Conservation (phyloP, 2,113 vertebrate species). For the Noturus placidus region DNA sequence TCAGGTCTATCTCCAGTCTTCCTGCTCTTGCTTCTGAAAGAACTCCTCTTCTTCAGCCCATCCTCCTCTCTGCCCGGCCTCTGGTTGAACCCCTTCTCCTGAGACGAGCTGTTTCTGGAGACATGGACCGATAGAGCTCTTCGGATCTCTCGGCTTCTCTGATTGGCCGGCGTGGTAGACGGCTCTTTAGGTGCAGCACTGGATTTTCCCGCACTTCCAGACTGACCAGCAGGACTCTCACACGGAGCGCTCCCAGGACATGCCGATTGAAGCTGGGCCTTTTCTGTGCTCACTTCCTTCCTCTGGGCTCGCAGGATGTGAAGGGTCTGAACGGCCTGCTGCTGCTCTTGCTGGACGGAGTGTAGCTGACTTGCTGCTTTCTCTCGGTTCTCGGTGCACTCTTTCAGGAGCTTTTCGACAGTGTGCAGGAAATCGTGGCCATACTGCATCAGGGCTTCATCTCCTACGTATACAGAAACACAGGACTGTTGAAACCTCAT, state of each 20-base stretch:
- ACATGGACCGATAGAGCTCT: constrained; percentile 46
- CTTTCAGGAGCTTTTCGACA: constrained; percentile 58
- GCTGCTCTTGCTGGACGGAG: constrained; percentile 52
- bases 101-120: constrained; percentile 53
- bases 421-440: constrained; percentile 60
- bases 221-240: not conserved
- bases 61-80: constrained; percentile 61
- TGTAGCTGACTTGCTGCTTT: constrained; percentile 54
- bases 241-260: constrained; percentile 20
- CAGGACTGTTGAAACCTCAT: not conserved
- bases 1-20: constrained; percentile 62
- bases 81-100: constrained; percentile 59
- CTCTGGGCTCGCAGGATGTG: constrained; percentile 52
- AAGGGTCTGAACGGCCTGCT: constrained; percentile 51
- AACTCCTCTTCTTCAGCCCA: constrained; percentile 35
- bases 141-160: constrained; percentile 38
- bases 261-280: constrained; percentile 24
- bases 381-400: constrained; percentile 59
- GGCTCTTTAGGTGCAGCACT: not conserved
- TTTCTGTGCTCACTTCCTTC: constrained; percentile 39
- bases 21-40: constrained; percentile 53
- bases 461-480: constrained; percentile 50
- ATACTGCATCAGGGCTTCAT: constrained; percentile 57
- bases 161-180: not conserved
- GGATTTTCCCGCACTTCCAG: constrained; percentile 10